Evolutionary conservation across 2,113 vertebrate genomes (phyloP), one percentile per base, ranked within the genome.

Genomic region (Tinamus guttatus): DNA sequence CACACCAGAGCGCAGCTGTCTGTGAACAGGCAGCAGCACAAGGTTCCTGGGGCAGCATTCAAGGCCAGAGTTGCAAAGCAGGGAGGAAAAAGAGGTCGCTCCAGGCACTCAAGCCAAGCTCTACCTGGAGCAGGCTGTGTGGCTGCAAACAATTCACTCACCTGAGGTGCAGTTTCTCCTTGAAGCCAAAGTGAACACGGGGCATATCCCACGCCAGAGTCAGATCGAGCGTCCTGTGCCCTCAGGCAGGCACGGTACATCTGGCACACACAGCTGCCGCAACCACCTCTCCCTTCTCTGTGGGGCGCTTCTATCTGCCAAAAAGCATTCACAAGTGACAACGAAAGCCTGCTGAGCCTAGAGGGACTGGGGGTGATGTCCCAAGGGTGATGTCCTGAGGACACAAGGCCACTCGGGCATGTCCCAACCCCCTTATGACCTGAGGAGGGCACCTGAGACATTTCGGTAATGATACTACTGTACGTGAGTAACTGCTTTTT

Each of bases 131-230:
- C 24, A 22, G 59, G 14, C 34, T 34, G 32, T 30, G 24, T 11
- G 34, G 47, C 34, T 51, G 47, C 24, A 28, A 24, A 81, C 5
- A 20, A 78, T 15, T 21, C 59, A 45, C 71, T 32, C 96, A 99
- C 99, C 99, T 99, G 94, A 93, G 38, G 85, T 99, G 98, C 78
- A 98, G 96, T 87, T 97, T 98, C 84, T 99, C 98, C 59, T 97
- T 97, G 6, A 99, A 98, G 41, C 99, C 99, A 83, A 99, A 99
- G 76, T 97, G 97, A 79, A 99, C 97, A 51, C 67, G 92, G n/a
- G 99, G 99, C 99, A 99, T 99, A 92, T 99, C 99, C 99, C 99
- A 99, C 62, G 97, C 97, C 97, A 99, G 94, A 76, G 98, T 98
- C 90, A 99, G 98, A 96, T 99, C 99, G 84, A 99, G 91, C 0